phyloP scores from a whole-genome alignment of 2,113 vertebrate species.

The Prolemur simus region DNA sequence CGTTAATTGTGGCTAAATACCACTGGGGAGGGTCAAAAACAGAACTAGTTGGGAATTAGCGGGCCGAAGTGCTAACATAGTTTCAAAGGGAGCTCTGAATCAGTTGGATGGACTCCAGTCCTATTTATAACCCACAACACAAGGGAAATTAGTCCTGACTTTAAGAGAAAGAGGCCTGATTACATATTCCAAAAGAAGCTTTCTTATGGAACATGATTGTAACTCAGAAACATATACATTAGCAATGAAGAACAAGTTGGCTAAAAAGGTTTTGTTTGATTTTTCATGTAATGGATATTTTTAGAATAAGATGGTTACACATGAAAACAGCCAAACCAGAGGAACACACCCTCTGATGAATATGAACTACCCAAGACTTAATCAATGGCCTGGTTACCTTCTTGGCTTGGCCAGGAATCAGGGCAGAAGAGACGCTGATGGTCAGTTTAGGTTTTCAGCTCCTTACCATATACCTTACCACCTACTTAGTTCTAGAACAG shows the following conservation, averaged over 20 bases:
- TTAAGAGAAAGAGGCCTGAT: background rate
- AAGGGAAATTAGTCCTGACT: slow-evolving; percentile 4
- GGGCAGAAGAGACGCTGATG: background rate
- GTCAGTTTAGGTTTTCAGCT: background rate
- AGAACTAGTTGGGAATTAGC: background rate
- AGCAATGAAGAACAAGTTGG: background rate
- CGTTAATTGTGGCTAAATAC: background rate
- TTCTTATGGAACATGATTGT: background rate
- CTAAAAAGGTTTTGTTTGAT: slow-evolving; percentile 1
- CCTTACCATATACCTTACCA: background rate
- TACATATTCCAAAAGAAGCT: background rate
- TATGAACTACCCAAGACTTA: background rate
- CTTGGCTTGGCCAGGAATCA: background rate
- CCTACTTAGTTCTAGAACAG: background rate
- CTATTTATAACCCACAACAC: slow-evolving; percentile 33
- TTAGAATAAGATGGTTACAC: background rate
- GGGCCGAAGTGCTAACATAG: background rate
- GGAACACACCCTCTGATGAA: background rate
- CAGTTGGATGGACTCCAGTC: background rate
- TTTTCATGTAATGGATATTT: background rate
- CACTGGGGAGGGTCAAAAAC: background rate
- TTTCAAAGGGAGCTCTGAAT: slow-evolving; percentile 36
- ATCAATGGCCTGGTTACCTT: background rate
- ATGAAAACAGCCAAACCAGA: background rate
- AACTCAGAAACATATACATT: background rate